Evolutionary conservation across 1,140 invertebrate genomes (phyloP).

Genomic region (Pissodes strobi): DNA sequence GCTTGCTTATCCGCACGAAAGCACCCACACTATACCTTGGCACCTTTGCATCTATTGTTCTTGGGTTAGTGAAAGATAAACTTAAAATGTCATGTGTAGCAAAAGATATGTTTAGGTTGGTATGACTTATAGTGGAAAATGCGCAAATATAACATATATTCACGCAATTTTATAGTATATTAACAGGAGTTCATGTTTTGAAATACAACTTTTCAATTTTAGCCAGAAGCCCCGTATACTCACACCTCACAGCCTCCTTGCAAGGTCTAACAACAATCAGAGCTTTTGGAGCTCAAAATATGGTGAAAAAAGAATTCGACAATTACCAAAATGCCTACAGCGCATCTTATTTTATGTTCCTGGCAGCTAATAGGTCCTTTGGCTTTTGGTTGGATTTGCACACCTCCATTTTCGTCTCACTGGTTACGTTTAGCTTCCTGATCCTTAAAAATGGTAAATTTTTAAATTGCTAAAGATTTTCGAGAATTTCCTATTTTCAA

Average conservation of each 20-base stretch:
- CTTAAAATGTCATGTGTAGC: too few species aligned
- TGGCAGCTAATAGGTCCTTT: conserved; percentile 65
- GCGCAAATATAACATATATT: background rate
- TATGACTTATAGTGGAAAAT: background rate
- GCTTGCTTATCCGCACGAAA: too few species aligned
- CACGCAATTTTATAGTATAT: conserved; percentile 8
- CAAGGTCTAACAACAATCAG: conserved; percentile 82
- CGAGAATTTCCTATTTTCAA: background rate
- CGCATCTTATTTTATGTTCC: conserved; percentile 68
- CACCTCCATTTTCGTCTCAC: conserved; percentile 67
- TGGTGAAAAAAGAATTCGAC: conserved; percentile 75
- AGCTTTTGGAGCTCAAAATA: conserved; percentile 68
- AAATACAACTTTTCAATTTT: conserved; percentile 37
- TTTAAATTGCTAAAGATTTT: background rate
- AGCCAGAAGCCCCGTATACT: conserved; percentile 80
- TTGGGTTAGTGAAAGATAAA: too few species aligned
- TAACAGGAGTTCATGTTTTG: conserved; percentile 2
- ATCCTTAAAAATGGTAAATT: conserved; percentile 57
- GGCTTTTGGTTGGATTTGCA: conserved; percentile 67
- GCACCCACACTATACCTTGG: too few species aligned
- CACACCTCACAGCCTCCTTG: conserved; percentile 77
- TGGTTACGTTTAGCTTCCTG: conserved; percentile 63
- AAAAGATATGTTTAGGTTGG: too few species aligned
- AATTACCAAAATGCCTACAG: conserved; percentile 62
- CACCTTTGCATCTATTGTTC: too few species aligned